Evolutionary conservation across 2,888 invertebrate species (phyloP), one percentile per base, ranked within the genome.

Genomic region (Limenitis arthemis): DNA sequence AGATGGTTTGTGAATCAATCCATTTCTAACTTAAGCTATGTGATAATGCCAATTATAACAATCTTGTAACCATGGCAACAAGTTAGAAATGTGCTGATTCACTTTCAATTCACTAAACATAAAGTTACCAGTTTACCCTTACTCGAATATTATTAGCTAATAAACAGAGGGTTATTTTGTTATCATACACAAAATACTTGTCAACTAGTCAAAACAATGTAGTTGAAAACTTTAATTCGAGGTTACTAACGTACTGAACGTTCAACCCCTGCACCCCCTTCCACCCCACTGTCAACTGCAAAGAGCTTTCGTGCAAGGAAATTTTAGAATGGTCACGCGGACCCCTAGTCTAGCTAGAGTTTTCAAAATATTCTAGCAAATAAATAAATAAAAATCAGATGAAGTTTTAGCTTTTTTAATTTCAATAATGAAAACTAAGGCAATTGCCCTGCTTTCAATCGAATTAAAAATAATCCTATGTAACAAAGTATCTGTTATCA

Each of bases 241-340:
- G 60, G 50, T 62, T 67, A 73, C 73, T 72, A 75, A 78, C 75
- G 77, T 79, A 77, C 76, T 70, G 61, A 71, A 67, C 69, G 70
- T 71, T 71, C 20, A 69, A 75, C 69, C 65, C 64, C 63, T 60
- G 60, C 53, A 58, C 59, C 55, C 64, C 20, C 20, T 20, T 20
- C 20, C 66, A 56, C 66, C 66, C 62, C 54, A 71, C 79, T 80
- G 81, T 79, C 82, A 80, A 77, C 75, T 75, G 75, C 79, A 79
- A 75, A 74, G 70, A 72, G 75, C 70, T 72, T 77, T 77, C 77
- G 75, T 73, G 74, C 75, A 72, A 76, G 77, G 71, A 75, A 76
- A 78, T 75, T 77, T 77, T 69, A 73, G 73, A 67, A 65, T 67
- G 72, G 74, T 75, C 77, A 76, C 73, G 73, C 72, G 67, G 72